Base-by-base conservation (phyloP, 2,113 vertebrate species). In the Oxyruncus cristatus region DNA sequence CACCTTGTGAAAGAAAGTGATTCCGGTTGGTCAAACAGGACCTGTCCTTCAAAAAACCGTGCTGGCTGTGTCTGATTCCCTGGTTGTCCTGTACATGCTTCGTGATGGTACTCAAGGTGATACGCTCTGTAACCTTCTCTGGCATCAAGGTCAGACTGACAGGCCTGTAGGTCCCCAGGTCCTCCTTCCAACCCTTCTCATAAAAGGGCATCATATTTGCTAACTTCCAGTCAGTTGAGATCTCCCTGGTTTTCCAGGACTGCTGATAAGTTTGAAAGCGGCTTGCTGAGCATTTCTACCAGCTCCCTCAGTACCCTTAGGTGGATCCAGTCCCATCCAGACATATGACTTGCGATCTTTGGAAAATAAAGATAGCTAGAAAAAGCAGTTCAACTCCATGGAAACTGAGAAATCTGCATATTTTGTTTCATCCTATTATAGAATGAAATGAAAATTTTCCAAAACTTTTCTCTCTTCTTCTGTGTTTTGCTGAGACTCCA, bases 331-430 rank as follows among this genome's bases (percentile, higher is more conserved):
- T 46, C 19, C 37, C 58, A 65, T 58, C 15, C 32, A 46, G 27
- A 52, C 27, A 12, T 30, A 22, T 47, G 53, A 72, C 35, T 95
- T 61, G 37, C 20, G 56, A 11, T 41, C 14, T 65, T 76, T 72
- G 44, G 47, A 82, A 95, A 88, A 93, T 33, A 53, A 66, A 75
- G 47, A 52, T 41, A 63, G 58, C 9, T 59, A 71, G 74, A 85
- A 95, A 90, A 72, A 82, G 28, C 17, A n/a, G 23, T n/a, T 94
- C 39, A 67, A n/a, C 90, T 80, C 66, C 82, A 92, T 96, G 72
- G 91, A 92, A 93, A 92, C 80, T 22, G 71, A 75, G 28, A 79
- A 68, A 65, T 46, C 1, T 14, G 56, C 21, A 3, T 27, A 26
- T 82, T 85, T 90, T 68, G 9, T 63, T 72, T 83, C 15, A 62